Base-by-base conservation (phyloP, 2,797 vertebrate genomes). In the Tapirus indicus region DNA sequence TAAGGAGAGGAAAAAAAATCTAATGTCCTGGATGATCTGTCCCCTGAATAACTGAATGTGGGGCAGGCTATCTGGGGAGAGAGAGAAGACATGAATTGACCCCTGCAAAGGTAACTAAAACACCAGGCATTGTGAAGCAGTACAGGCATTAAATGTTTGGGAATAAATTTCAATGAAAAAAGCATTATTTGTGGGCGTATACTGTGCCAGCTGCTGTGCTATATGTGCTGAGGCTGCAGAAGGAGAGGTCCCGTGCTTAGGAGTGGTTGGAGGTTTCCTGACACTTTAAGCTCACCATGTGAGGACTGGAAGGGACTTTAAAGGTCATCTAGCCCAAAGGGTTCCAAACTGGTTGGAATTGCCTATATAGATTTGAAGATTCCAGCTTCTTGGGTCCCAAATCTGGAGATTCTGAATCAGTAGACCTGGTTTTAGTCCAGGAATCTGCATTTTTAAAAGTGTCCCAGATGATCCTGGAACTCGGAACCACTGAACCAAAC, bases 361-460 rank as follows among this genome's bases (percentile, higher is more conserved):
- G 20, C 27, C 47, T 91, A 3, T 16, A 38, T 9, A 71, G 54
- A 79, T 35, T 49, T 88, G 3, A 71, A 74, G 96, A 92, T 62
- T 23, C 35, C 38, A 90, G 18, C 29, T 77, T 80, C 41, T 8
- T 23, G 8, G 13, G 7, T 64, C 23, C 7, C 38, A 35, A 0
- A 20, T 87, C 69, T 87, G 54, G 21, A 75, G 44, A 52, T 68
- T 44, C 69, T 77, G 41, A 64, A 82, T 47, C 54, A 38, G n/a
- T 13, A 58, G 27, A 2, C 78, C 66, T 74, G 66, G 8, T 6
- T 21, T 58, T 23, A 17, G 23, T 10, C 71, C 32, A 77, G 41
- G 20, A 83, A 44, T 47, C 35, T 72, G 16, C 38, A 20, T 25
- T 96, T 97, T 95, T 60, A 69, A 68, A 77, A 71, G n/a, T 32